phyloP scores from a whole-genome alignment of 1,140 invertebrate genomes.

The Diploscapter pachys region DNA sequence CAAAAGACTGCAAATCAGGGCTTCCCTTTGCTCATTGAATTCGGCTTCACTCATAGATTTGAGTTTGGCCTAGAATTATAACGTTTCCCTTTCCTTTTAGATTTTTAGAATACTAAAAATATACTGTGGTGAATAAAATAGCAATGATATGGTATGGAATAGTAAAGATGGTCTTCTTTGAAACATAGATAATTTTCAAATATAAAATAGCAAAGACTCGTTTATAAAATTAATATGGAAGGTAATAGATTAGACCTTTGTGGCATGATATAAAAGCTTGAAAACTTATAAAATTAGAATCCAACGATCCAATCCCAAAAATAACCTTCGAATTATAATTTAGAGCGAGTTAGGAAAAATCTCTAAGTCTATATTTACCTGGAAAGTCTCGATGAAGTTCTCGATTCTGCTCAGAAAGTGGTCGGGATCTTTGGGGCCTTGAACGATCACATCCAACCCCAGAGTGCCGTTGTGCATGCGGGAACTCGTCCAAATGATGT shows the following conservation, averaged over 20 bases:
- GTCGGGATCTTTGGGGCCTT: constrained; percentile 78
- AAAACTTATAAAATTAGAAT: constrained; percentile 68
- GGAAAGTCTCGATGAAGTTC: constrained; percentile 70
- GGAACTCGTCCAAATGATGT: constrained; percentile 85
- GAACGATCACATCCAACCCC: constrained; percentile 81
- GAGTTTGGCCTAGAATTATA: no score
- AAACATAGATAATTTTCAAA: constrained; percentile 27
- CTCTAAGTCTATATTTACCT: no score
- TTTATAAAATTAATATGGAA: not conserved
- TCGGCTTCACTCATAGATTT: constrained; percentile 69
- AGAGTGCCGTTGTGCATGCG: constrained; percentile 76
- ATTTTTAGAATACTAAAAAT: no score
- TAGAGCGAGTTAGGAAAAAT: no score
- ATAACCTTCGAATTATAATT: no score
- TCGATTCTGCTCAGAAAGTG: constrained; percentile 83
- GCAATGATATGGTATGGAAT: constrained; percentile 61
- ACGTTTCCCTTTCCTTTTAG: no score
- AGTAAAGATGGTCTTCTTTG: constrained; percentile 68
- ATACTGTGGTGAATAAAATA: no score
- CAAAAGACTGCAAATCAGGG: constrained; percentile 73
- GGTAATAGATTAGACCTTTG: no score
- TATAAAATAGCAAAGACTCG: constrained; percentile 15
- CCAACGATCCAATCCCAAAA: no score
- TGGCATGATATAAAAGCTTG: no score
- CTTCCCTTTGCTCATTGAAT: constrained; percentile 77